These are phyloP conservation scores for Serripes groenlandicus DNA, from an alignment of 2,888 invertebrate species.

Conservation along the genomic window DNA sequence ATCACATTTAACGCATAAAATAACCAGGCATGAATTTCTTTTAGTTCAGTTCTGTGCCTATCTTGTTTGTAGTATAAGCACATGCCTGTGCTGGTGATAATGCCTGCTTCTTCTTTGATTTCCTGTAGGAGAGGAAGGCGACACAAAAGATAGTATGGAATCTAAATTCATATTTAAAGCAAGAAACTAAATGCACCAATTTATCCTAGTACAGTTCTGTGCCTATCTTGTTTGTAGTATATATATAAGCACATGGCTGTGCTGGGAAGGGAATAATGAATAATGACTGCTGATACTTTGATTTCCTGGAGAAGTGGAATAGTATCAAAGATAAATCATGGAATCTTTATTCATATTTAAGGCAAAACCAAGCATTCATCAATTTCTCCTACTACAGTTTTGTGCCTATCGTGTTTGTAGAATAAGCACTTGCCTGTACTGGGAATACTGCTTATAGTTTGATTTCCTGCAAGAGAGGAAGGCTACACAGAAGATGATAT, in stretches of 20 bases:
- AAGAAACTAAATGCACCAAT: not conserved
- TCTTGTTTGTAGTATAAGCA: slow-evolving; percentile 14
- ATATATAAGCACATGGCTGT: slow-evolving; percentile 40
- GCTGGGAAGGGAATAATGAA: too few species aligned
- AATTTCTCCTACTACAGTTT: not conserved
- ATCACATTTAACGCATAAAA: not conserved
- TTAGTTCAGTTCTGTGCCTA: slow-evolving; percentile 3
- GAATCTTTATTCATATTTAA: not conserved
- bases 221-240: not conserved
- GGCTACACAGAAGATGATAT: too few species aligned
- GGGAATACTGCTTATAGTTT: not conserved
- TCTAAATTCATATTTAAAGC: too few species aligned
- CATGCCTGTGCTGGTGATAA: slow-evolving; percentile 39
- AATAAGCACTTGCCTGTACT: not conserved
- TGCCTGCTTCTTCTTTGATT: not conserved
- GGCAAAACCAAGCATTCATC: not conserved
- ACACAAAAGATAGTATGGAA: not conserved
- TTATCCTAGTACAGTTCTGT: slow-evolving; percentile 37
- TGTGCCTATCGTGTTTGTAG: not conserved
- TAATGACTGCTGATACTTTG: too few species aligned
- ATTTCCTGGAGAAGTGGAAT: too few species aligned
- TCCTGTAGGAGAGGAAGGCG: not conserved
- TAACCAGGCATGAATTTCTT: not conserved
- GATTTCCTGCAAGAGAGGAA: too few species aligned
- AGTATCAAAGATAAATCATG: too few species aligned